Evolutionary conservation across 1,140 invertebrate species (phyloP).

Genomic region (Drosophila kurseongensis): DNA sequence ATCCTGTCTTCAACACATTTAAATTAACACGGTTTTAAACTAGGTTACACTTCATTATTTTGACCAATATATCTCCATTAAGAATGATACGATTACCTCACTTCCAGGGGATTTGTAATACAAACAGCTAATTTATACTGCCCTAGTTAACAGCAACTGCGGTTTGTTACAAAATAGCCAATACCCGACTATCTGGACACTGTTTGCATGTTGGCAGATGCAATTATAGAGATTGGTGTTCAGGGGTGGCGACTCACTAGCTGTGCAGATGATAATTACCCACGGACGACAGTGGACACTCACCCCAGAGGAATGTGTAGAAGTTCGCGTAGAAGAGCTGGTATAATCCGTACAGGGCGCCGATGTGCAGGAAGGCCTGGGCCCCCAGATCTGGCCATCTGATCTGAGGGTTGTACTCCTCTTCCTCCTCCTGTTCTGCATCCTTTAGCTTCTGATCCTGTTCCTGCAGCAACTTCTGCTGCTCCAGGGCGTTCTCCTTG

Average conservation of each 20-base stretch:
- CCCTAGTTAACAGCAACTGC: conserved; percentile 13
- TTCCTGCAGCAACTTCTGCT: not conserved
- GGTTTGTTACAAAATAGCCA: conserved; percentile 31
- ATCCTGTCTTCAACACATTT: not conserved
- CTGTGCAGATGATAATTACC: conserved; percentile 39
- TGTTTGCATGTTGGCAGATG: conserved; percentile 46
- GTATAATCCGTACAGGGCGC: conserved; percentile 89
- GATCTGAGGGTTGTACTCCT: conserved; percentile 86
- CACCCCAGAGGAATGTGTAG: conserved; percentile 90
- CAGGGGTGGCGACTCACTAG: conserved; percentile 12
- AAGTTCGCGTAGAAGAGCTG: conserved; percentile 88
- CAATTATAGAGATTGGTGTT: conserved; percentile 40
- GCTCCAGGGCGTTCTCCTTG: conserved; percentile 57
- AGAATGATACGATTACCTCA: conserved; percentile 4
- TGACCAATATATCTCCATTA: not conserved
- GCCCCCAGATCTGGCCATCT: conserved; percentile 89
- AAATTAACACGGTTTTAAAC: not conserved
- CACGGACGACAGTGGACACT: conserved; percentile 79
- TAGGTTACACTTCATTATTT: not conserved
- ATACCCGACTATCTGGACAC: conserved; percentile 12
- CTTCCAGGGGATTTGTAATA: not conserved
- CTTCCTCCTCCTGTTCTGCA: conserved; percentile 17
- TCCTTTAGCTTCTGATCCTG: conserved; percentile 11
- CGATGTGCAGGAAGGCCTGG: conserved; percentile 89
- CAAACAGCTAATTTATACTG: conserved; percentile 21